Percentiles rank a stretch among this genome's conserved stretches.
These are phyloP conservation scores for Sycophila sp. DNA, from an alignment of 1,140 invertebrate species.

Conservation along the genomic window DNA sequence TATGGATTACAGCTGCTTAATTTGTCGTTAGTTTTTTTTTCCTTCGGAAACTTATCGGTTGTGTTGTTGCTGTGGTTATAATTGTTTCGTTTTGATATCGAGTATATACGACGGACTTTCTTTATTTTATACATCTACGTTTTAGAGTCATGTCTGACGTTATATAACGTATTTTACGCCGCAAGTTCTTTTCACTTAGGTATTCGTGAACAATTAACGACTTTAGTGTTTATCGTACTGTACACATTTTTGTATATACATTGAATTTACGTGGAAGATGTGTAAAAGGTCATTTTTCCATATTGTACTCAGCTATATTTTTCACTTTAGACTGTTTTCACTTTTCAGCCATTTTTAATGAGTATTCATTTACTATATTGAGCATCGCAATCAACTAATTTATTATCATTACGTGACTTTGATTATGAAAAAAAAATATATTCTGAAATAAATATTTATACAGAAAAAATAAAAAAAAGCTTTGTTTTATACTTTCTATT, in stretches of 20 bases:
- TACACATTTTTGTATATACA: background rate
- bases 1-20: no score
- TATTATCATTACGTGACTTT: slow-evolving; percentile 15
- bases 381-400: background rate
- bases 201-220: no score
- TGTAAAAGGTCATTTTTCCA: background rate
- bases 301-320: slow-evolving; percentile 15
- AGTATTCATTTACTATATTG: slow-evolving; percentile 12
- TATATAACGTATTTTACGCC: background rate
- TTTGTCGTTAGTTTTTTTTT: background rate
- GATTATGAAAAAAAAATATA: slow-evolving; percentile 20
- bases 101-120: background rate
- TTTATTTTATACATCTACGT: background rate
- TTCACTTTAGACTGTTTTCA: slow-evolving; percentile 4
- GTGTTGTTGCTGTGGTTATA: background rate
- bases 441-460: slow-evolving; percentile 30
- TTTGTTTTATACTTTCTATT: slow-evolving; percentile 28
- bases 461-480: slow-evolving; percentile 5
- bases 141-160: background rate
- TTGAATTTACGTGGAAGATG: background rate
- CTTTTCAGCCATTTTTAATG: slow-evolving; percentile 12
- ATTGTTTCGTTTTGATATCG: no score
- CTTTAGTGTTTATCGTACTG: no score
- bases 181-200: background rate
- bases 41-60: background rate